Percentiles rank a stretch among this genome's conserved stretches.
Evolutionary conservation across 2,797 vertebrate genomes (phyloP).

Genomic region (Coregonus sp.): DNA sequence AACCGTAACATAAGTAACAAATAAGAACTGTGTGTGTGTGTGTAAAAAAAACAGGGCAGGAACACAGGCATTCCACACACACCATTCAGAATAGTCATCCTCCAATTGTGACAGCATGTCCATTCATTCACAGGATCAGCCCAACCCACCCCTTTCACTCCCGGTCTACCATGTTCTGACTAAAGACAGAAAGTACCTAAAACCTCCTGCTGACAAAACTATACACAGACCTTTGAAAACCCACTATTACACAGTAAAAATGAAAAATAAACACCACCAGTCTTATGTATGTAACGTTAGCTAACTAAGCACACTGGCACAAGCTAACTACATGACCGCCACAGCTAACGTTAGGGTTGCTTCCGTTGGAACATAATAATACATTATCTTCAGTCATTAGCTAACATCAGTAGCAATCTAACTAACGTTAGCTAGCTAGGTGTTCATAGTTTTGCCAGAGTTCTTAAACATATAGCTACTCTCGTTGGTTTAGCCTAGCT

Average conservation of each 20-base stretch:
- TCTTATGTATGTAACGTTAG: not conserved
- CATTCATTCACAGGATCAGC: constrained; percentile 41
- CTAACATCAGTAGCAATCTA: too few relatives aligned
- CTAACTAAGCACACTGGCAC: not conserved
- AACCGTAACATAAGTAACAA: not conserved
- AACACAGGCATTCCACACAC: constrained; percentile 69
- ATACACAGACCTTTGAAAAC: not conserved
- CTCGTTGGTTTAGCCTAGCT: too few relatives aligned
- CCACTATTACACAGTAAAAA: not conserved
- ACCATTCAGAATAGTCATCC: constrained; percentile 65
- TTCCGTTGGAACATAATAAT: too few relatives aligned
- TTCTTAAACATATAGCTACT: too few relatives aligned
- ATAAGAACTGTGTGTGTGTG: not conserved
- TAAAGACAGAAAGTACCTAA: not conserved
- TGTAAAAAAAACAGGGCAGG: constrained; percentile 20
- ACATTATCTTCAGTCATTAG: too few relatives aligned
- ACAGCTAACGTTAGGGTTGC: too few relatives aligned
- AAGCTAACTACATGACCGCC: too few relatives aligned
- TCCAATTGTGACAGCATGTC: constrained; percentile 59
- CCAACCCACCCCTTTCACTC: constrained; percentile 33
- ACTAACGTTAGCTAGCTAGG: too few relatives aligned
- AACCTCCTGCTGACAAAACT: not conserved
- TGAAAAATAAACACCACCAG: not conserved
- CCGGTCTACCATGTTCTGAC: constrained; percentile 2
- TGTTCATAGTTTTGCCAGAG: too few relatives aligned